These are phyloP conservation scores for Microctenopoma stevenorrisi DNA, from an alignment of 2,797 vertebrate genomes.

Conservation along the genomic window DNA sequence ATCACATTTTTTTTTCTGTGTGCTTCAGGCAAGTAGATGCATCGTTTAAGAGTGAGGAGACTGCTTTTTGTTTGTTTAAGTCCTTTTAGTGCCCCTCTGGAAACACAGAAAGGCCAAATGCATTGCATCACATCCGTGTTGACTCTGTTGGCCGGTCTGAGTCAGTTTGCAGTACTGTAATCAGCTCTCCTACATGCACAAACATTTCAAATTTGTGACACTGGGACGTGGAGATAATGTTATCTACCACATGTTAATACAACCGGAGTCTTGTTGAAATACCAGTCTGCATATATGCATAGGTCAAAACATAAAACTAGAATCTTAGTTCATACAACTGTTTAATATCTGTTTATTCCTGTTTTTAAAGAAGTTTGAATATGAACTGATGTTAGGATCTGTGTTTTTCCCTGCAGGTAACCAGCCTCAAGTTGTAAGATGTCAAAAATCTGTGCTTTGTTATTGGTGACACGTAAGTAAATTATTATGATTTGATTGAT, in stretches of 20 bases:
- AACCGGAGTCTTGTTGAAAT: conserved; percentile 7
- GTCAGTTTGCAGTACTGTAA: conserved; percentile 21
- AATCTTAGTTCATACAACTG: neutral
- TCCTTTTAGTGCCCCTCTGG: conserved; percentile 33
- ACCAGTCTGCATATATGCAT: neutral
- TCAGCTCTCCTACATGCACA: conserved; percentile 13
- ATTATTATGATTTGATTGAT: no score
- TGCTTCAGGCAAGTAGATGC: conserved; percentile 6
- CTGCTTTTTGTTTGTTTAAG: conserved; percentile 13
- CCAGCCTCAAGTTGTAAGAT: conserved; percentile 63
- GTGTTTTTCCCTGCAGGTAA: conserved; percentile 50
- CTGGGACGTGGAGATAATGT: conserved; percentile 28
- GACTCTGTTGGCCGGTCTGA: conserved; percentile 21
- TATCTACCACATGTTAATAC: conserved; percentile 15
- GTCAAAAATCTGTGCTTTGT: conserved; percentile 76
- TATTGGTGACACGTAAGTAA: conserved; percentile 78
- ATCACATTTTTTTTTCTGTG: conserved; percentile 28
- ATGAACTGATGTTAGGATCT: conserved; percentile 6
- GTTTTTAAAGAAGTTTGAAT: neutral
- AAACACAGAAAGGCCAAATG: conserved; percentile 22
- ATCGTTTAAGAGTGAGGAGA: conserved; percentile 4
- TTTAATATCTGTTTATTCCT: neutral
- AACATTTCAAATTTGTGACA: conserved; percentile 24
- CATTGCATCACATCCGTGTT: conserved; percentile 52
- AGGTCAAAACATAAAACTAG: neutral